These are phyloP conservation scores for Aphelinus atriplicis DNA, from an alignment of 1,140 invertebrate genomes.

Conservation along the genomic window DNA sequence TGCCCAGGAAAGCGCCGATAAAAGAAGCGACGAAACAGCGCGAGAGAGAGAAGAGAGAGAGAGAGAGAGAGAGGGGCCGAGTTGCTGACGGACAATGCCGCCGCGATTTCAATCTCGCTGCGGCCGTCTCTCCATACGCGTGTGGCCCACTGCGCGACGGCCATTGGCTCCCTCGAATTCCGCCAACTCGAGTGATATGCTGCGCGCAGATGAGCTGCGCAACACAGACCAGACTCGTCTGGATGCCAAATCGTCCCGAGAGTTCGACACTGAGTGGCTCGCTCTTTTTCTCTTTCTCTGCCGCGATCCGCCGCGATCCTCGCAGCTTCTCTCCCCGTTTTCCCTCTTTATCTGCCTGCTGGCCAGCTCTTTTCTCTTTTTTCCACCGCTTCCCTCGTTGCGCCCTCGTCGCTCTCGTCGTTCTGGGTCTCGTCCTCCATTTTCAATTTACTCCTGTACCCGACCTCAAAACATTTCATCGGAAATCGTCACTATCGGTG, in stretches of 20 bases:
- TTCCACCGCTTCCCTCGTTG: slow-evolving; percentile 12
- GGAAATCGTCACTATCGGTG: background rate
- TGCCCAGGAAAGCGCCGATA: slow-evolving; percentile 8
- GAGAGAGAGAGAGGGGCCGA: slow-evolving; percentile 6
- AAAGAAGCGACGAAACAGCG: slow-evolving; percentile 17
- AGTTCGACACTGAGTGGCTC: slow-evolving; percentile 21
- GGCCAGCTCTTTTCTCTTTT: slow-evolving; percentile 8
- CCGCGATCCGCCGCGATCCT: background rate
- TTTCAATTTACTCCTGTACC: background rate
- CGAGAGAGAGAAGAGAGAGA: background rate
- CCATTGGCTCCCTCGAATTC: background rate
- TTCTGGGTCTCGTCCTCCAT: background rate
- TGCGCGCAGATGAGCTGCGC: slow-evolving; percentile 1
- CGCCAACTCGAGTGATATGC: background rate
- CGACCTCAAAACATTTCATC: background rate
- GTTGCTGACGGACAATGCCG: slow-evolving; percentile 19
- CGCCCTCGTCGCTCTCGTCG: too few species aligned
- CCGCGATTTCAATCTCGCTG: slow-evolving; percentile 28
- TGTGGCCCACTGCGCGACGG: background rate
- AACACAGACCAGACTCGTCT: slow-evolving; percentile 10
- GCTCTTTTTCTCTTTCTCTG: slow-evolving; percentile 6
- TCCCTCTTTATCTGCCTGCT: slow-evolving; percentile 2
- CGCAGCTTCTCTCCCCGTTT: background rate
- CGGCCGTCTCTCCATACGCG: slow-evolving; percentile 18
- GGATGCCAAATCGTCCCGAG: slow-evolving; percentile 33